phyloP scores from a whole-genome alignment of 2,888 invertebrate species.

The Parnassius mnemosyne region DNA sequence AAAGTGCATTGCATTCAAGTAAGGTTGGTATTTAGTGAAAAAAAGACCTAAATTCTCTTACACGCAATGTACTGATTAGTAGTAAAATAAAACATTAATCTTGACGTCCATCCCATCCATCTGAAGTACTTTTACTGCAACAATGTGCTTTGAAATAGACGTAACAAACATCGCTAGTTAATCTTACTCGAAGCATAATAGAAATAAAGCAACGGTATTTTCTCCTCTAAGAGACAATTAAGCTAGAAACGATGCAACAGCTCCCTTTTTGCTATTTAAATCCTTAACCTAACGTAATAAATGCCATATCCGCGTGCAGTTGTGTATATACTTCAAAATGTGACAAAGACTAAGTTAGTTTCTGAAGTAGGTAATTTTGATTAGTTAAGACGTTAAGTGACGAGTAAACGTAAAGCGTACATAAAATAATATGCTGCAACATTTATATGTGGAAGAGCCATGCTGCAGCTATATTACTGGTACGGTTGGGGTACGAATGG shows the following conservation, averaged over 20 bases:
- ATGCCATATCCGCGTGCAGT: neutral
- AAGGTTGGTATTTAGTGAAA: no score
- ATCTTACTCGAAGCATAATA: slow-evolving; percentile 22
- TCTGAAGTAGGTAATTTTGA: neutral
- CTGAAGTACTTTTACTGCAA: neutral
- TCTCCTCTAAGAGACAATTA: slow-evolving; percentile 23
- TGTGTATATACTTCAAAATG: slow-evolving; percentile 3
- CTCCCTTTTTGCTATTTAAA: slow-evolving; percentile 8
- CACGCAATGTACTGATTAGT: neutral
- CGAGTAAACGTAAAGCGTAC: no score
- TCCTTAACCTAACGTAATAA: slow-evolving; percentile 10
- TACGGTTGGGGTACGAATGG: no score
- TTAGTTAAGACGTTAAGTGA: neutral
- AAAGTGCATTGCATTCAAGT: no score
- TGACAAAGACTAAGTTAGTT: neutral
- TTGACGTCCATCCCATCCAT: neutral
- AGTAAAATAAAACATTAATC: neutral
- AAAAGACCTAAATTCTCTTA: no score
- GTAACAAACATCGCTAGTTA: slow-evolving; percentile 16
- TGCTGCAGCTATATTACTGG: no score
- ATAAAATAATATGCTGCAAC: no score
- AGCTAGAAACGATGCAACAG: slow-evolving; percentile 1
- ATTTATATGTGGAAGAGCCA: no score
- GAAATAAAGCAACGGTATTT: slow-evolving; percentile 19
- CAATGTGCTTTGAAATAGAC: neutral